Evolutionary conservation across 2,888 invertebrate genomes (phyloP), one percentile per base, ranked within the genome.

Genomic region (Saturnia pavonia): DNA sequence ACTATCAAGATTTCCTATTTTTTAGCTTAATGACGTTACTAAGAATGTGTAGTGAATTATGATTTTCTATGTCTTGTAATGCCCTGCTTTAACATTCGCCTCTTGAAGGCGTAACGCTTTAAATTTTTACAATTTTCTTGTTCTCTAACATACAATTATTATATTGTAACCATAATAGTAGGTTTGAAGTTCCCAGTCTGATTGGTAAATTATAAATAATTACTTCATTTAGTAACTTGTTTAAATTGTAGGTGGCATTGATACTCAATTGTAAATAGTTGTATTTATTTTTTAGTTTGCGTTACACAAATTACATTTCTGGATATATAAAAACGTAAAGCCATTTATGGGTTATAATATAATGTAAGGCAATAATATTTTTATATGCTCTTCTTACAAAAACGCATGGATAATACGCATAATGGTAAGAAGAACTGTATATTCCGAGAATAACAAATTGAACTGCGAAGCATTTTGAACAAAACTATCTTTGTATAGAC

Each of bases 161-260:
- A 40, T 34, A 65, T 19, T 65, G 65, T 65, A 11, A 40, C 65
- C 12, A 19, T 65, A 65, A 65, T 65, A 40, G 22, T 65, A 40
- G 65, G 40, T 22, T 65, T 65, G 65, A 57, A 19, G 60, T 60
- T 57, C 43, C 19, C 43, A 43, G 69, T 60, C 12, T 60, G 57
- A 42, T 69, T 60, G 69, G 8, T 19, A 22, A 25, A 60, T 69
- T 43, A 43, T 27, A 22, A 69, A 54, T 27, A n/a, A 70, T 70
- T 67, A 66, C 40, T 66, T 67, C 54, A 67, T 65, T 54, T 54
- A 27, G 65, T 14, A 54, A 66, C 66, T 66, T 51, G 54, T 43
- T 70, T 54, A 51, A 34, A 22, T 40, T 19, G 34, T 22, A 34
- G 25, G 42, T n/a, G 40, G 11, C 19, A 19, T 27, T 70, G 19